phyloP scores from a whole-genome alignment of 2,797 vertebrate genomes.

The Squalus acanthias region DNA sequence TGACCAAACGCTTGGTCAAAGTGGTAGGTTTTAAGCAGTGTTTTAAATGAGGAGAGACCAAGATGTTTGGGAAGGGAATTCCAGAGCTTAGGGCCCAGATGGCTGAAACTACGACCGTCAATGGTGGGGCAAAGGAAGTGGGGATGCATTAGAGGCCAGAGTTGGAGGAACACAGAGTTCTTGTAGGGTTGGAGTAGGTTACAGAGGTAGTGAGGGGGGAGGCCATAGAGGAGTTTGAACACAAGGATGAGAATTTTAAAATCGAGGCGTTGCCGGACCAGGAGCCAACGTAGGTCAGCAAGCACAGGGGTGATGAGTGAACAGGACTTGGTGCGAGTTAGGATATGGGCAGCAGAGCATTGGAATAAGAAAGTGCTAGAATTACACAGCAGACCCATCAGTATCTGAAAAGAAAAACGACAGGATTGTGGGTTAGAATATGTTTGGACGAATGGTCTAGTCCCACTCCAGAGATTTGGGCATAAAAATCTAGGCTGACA shows the following conservation, averaged over 20 bases:
- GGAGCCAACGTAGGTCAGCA: too few relatives aligned
- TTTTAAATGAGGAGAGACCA: not conserved
- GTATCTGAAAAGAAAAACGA: not conserved
- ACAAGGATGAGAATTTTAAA: too few relatives aligned
- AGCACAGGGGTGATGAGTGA: too few relatives aligned
- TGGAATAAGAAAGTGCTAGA: not conserved
- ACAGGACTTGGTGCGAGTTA: not conserved
- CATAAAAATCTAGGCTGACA: not conserved
- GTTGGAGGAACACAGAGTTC: not conserved
- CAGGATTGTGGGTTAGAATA: not conserved
- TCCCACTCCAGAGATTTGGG: not conserved
- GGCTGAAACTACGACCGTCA: not conserved
- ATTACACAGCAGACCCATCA: not conserved
- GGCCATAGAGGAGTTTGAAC: too few relatives aligned
- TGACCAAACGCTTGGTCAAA: not conserved
- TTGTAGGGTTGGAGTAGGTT: not conserved
- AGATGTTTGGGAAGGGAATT: not conserved
- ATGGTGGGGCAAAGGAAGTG: not conserved
- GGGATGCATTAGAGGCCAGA: not conserved
- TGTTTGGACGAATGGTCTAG: not conserved
- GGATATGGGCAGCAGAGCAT: not conserved
- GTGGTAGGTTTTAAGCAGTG: not conserved
- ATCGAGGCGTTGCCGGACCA: too few relatives aligned
- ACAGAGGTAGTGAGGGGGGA: not conserved
- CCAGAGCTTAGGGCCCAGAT: not conserved